These are phyloP conservation scores for Crypturellus tataupa DNA, from an alignment of 2,797 vertebrate genomes.

Conservation along the genomic window DNA sequence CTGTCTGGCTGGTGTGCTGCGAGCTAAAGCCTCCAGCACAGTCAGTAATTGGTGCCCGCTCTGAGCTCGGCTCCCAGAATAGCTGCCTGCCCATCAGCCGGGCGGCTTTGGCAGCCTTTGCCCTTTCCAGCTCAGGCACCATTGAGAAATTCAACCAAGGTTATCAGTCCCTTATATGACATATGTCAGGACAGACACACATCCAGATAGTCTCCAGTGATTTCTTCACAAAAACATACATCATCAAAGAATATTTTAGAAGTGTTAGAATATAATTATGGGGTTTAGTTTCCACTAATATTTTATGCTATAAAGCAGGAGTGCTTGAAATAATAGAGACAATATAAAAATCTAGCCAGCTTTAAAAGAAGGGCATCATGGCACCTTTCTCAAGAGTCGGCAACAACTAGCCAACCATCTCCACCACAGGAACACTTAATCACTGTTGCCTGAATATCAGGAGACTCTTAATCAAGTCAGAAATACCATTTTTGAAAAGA, in stretches of 20 bases:
- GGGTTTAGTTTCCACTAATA: neutral
- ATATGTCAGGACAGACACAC: neutral
- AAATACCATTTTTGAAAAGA: neutral
- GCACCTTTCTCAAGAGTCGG: neutral
- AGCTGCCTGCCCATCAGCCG: neutral
- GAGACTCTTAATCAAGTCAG: neutral
- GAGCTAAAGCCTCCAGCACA: neutral
- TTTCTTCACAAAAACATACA: neutral
- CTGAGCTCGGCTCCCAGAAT: accelerated
- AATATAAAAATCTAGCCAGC: neutral
- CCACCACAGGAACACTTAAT: neutral
- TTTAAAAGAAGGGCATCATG: neutral
- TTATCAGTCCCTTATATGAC: neutral
- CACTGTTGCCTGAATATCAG: neutral
- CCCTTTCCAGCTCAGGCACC: neutral
- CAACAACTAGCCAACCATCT: neutral
- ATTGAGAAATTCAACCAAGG: neutral
- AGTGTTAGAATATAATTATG: neutral
- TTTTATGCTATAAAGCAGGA: neutral
- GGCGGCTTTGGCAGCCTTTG: neutral
- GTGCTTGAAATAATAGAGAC: neutral
- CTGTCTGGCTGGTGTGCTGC: neutral
- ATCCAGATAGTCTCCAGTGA: neutral
- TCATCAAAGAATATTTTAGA: neutral
- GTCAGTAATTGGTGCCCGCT: neutral